A percentile compares a stretch with the other conserved stretches of the same genome.
These are phyloP conservation scores for Melinaea marsaeus DNA, from an alignment of 2,888 invertebrate genomes.

Conservation along the genomic window DNA sequence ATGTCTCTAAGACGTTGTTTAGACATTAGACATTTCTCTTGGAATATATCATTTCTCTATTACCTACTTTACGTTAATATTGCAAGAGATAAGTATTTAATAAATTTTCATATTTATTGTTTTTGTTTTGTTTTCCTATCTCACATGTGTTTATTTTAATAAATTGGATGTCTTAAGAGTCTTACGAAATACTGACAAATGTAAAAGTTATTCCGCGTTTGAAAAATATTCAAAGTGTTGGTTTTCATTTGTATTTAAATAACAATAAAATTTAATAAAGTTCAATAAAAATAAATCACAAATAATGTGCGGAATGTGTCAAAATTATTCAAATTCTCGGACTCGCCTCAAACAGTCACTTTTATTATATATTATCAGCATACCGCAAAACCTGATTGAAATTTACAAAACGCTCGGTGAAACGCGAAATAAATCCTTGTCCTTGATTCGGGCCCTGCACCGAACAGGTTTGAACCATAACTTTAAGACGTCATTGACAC, in stretches of 20 bases:
- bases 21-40: conserved; percentile 2
- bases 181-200: too few species aligned
- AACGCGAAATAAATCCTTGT: conserved; percentile 41
- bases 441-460: conserved; percentile 45
- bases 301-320: neutral
- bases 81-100: too few species aligned
- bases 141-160: too few species aligned
- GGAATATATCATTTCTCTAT: conserved; percentile 1
- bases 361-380: conserved; percentile 1
- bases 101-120: too few species aligned
- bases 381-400: conserved; percentile 30
- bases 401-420: conserved; percentile 34
- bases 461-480: conserved; percentile 43
- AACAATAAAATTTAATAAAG: too few species aligned
- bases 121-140: too few species aligned
- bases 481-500: conserved; percentile 45
- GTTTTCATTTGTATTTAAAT: too few species aligned
- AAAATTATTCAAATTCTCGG: neutral
- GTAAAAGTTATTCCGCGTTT: too few species aligned
- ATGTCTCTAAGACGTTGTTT: neutral
- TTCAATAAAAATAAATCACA: too few species aligned
- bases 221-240: too few species aligned
- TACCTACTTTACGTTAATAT: neutral
- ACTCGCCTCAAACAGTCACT: neutral
- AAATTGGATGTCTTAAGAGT: too few species aligned